Evolutionary conservation across 1,140 invertebrate species (phyloP), one percentile per base, ranked within the genome.

Genomic region (Phortica variegata): DNA sequence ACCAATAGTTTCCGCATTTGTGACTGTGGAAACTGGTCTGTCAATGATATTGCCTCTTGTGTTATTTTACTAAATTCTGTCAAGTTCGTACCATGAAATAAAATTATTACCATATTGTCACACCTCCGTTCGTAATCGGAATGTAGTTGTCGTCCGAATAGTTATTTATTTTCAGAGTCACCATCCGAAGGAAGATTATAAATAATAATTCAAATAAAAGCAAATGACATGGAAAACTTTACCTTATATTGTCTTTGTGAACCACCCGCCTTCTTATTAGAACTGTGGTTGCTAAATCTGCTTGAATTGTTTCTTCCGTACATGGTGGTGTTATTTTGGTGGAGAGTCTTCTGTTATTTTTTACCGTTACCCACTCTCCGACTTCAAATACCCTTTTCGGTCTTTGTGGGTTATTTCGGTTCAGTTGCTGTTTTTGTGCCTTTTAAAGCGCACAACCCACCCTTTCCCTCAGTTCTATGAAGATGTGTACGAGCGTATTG

Each of bases 1-100:
- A 38, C 34, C 10, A 54, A 16, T 12, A 47, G 17, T 36, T 43
- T 43, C 3, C 26, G 26, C 47, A 54, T 49, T 10, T 54, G 43
- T 8, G 38, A 43, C 17, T 49, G 26, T 9, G 46, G 21, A 8
- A 54, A 26, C 23, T 41, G 19, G 13, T 26, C 7, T 12, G 18
- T 39, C 23, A 45, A n/a, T 9, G 39, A 20, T 4, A 10, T 39
- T 1, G 38, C 21, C 5, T 52, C 38, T 3, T 39, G 13, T 18
- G 15, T 37, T 18, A 50, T 44, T 29, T 12, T 36, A 15, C 9
- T 6, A 8, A 40, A 40, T 12, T 32, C 10, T 7, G 49, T 20
- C 6, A 52, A 17, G 26, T 52, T 41, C 12, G 38, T 52, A 16
- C 29, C 23, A 47, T 13, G 21, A 18, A 37, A 12, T 34, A 4